Base-by-base conservation (phyloP, 2,797 vertebrate genomes). In the Diceros bicornis region DNA sequence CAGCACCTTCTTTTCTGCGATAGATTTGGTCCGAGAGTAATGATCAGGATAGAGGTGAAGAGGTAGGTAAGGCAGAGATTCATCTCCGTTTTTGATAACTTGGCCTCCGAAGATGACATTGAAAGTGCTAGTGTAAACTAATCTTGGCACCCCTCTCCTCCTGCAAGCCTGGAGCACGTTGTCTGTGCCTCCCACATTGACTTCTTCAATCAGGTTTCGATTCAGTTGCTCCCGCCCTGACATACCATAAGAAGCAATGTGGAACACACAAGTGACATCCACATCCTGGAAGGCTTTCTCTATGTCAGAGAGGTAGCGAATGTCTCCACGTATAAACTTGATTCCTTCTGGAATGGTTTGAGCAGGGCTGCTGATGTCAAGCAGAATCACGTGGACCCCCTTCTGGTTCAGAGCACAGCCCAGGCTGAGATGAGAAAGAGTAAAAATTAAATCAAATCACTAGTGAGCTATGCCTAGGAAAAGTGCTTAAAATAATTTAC, bases 81-180 rank as follows among this genome's bases (percentile, higher is more conserved):
- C 99, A 0, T 99, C 98, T 2, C 99, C 99, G 0, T 99, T 99
- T 98, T 99, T 98, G 97, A 99, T 99, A 32, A 99, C 98, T 92
- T 99, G 99, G 12, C 99, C 99, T 25, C 99, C 99, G 0, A 99
- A 99, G 68, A 99, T 96, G 90, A 99, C 99, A 0, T 99, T 99
- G 95, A 99, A 99, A 1, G 99, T 99, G 97, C 99, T 99, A 11
- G 99, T 99, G 98, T 99, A 99, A 44, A 99, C 99, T 84, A 99
- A 97, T 66, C 99, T 98, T 1, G 99, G 93, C 69, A 99, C 99
- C 0, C 99, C 98, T 0, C 78, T 98, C 88, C 98, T 98, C 37
- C 93, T 74, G 97, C 99, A 99, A 18, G 99, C 99, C 95, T 89
- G 98, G 93, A 99, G 98, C 96, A 99, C 61, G 64, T 99, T 99